Evolutionary conservation across 53 echinoderm and acorn worm genomes (phyloP).

Genomic region (Mesocentrotus franciscanus): DNA sequence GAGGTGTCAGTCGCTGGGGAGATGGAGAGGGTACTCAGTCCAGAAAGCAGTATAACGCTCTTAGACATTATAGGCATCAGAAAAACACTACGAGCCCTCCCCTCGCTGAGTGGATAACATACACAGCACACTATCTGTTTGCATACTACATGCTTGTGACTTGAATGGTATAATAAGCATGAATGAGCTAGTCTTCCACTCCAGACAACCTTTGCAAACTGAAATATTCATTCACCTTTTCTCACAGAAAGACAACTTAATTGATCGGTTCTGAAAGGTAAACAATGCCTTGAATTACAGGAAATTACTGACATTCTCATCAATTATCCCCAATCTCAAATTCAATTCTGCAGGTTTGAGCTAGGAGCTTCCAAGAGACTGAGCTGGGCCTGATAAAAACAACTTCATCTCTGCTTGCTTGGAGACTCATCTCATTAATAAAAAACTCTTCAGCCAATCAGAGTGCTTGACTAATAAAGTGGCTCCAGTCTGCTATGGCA

Average conservation of each 20-base stretch:
- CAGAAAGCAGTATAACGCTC: constrained; percentile 1
- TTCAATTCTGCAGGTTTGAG: neutral
- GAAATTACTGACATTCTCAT: neutral
- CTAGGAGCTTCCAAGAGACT: neutral
- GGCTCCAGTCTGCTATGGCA: neutral
- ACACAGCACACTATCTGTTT: constrained; percentile 1
- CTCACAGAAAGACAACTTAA: neutral
- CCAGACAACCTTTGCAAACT: neutral
- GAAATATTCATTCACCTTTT: too few relatives aligned
- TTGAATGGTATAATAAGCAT: neutral
- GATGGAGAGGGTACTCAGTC: constrained; percentile 29
- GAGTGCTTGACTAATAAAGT: constrained; percentile 10
- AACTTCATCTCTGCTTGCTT: neutral
- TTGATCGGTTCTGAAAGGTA: neutral
- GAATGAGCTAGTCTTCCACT: neutral
- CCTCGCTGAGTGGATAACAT: constrained; percentile 12
- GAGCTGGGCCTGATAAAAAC: neutral
- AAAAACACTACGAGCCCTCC: neutral
- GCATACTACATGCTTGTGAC: neutral
- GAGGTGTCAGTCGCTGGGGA: neutral
- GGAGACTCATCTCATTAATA: neutral
- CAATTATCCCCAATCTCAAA: neutral
- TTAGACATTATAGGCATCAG: neutral
- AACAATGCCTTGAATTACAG: neutral
- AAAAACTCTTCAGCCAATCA: constrained; percentile 27